phyloP scores from a whole-genome alignment of 2,113 vertebrate genomes.

The Tragelaphus strepsiceros region DNA sequence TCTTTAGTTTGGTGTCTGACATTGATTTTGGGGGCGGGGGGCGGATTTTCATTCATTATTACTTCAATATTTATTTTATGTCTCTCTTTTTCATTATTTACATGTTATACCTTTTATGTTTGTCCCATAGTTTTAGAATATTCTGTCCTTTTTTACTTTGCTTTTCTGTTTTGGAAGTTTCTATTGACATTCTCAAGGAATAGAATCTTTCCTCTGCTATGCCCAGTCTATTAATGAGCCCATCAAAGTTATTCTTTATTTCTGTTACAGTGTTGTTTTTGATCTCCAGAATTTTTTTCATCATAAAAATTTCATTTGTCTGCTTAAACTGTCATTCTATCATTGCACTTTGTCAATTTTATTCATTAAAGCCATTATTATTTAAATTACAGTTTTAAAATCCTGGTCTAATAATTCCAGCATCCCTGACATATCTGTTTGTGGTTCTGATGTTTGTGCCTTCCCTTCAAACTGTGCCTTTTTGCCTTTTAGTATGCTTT shows the following conservation, averaged over 20 bases:
- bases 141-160: neutral
- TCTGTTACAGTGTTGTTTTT: neutral
- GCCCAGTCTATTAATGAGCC: neutral
- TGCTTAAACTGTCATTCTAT: neutral
- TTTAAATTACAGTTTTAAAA: neutral
- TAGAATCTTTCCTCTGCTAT: neutral
- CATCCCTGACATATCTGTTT: neutral
- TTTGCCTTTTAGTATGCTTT: neutral
- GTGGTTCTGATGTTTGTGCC: neutral
- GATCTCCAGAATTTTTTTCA: neutral
- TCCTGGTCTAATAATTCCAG: neutral
- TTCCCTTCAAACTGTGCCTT: neutral
- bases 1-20: neutral
- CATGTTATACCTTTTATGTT: neutral
- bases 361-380: neutral
- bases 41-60: neutral
- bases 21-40: neutral
- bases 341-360: neutral
- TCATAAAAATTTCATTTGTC: neutral
- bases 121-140: neutral
- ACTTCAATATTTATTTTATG: neutral
- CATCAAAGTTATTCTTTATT: neutral
- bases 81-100: neutral
- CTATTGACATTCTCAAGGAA: neutral
- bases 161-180: neutral